Base-by-base conservation (phyloP, 2,888 invertebrate species). In the Petrolisthes manimaculis region DNA sequence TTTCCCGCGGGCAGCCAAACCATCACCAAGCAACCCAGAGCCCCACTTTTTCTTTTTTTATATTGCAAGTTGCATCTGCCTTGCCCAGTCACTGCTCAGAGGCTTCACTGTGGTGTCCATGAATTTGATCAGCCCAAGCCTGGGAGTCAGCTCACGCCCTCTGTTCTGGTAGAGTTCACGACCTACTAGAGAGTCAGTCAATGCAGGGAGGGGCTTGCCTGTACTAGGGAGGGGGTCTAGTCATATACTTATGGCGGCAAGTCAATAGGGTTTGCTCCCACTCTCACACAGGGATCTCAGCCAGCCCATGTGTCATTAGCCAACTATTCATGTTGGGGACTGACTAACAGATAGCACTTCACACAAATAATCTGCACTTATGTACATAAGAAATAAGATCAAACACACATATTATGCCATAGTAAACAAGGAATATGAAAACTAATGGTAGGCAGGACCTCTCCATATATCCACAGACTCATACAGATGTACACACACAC, bases 11-110 rank as follows among this genome's bases (percentile, higher is more conserved):
- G 81, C 69, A 80, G 81, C 24, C 67, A 84, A 67, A 55, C 86
- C 86, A 86, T 86, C 86, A 86, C 86, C 86, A 86, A 81, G 86
- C 86, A 81, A 86, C 86, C 86, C 86, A 81, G 81, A 86, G 86
- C 86, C 86, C 86, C 86, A 81, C 81, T 67, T n/a, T 71, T 71
- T 71, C 67, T 61, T 61, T 61, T 61, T 61, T 61, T n/a, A 71
- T 71, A 71, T 77, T 84, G 88, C 88, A 80, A 84, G 88, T 88
- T 88, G 84, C 87, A 85, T 74, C 84, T 84, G 84, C 84, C 84
- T 88, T 84, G 88, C 88, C 84, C 88, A 86, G 82, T 86, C 86
- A 86, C 83, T 88, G 83, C 88, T 84, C 84, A 84, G 88, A 88
- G 88, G 88, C 84, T 75, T 81, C 24, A 83, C 21, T 80, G 84